phyloP scores from a whole-genome alignment of 2,797 vertebrate species.

The Limosa lapponica region DNA sequence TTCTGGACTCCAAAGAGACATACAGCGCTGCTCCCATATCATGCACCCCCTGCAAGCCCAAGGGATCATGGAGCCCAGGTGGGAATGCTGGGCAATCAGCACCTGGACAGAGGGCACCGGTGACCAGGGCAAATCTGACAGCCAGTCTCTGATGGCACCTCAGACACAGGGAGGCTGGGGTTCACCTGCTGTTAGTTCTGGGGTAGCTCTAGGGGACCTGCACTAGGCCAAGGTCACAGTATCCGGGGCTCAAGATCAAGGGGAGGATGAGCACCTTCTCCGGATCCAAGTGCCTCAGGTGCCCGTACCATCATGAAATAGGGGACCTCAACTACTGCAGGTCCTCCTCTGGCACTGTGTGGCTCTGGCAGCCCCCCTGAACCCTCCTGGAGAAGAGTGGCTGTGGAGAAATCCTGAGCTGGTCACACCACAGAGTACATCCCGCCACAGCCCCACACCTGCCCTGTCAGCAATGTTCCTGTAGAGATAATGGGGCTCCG shows the following conservation, averaged over 20 bases:
- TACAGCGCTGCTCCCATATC: fast-evolving
- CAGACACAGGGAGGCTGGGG: background rate
- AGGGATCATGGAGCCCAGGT: background rate
- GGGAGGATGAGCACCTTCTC: background rate
- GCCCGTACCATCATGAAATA: background rate
- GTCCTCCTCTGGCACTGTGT: background rate
- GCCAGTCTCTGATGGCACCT: background rate
- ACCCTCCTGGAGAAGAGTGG: background rate
- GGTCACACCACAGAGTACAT: background rate
- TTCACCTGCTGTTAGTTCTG: background rate
- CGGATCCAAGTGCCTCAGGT: background rate
- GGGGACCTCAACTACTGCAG: background rate
- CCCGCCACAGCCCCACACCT: background rate
- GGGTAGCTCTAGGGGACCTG: background rate
- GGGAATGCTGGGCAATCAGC: background rate
- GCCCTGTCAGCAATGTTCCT: background rate
- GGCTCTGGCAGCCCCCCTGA: background rate
- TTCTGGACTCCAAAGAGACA: background rate
- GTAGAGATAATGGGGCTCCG: background rate
- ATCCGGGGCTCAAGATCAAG: fast-evolving
- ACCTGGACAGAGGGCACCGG: background rate
- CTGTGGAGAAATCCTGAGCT: background rate
- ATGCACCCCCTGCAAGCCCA: background rate
- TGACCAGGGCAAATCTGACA: background rate
- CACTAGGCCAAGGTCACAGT: background rate